A percentile compares a stretch with the other conserved stretches of the same genome.
Conservation (phyloP, 1,140 invertebrate species). For the Drosophila ananassae region DNA sequence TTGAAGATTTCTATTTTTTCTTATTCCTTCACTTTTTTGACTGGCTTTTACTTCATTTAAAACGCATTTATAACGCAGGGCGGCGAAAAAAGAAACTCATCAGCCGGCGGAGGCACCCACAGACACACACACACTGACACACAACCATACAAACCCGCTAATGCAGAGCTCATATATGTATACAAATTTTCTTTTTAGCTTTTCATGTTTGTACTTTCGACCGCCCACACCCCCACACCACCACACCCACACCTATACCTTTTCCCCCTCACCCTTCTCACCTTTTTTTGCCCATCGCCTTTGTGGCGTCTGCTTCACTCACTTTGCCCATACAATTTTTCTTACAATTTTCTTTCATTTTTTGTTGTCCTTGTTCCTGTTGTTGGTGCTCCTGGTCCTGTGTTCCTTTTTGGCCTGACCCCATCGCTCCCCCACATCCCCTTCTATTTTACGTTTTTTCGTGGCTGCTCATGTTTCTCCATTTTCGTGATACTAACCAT, state of each 20-base stretch:
- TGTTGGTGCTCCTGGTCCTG: conserved; percentile 52
- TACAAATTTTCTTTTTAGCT: conserved; percentile 82
- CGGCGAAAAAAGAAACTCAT: conserved; percentile 75
- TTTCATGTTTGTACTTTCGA: conserved; percentile 71
- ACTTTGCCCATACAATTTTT: conserved; percentile 76
- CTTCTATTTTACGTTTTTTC: conserved; percentile 16
- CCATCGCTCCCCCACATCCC: neutral
- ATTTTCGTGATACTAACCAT: conserved; percentile 27
- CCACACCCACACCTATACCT: neutral
- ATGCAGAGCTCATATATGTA: conserved; percentile 65
- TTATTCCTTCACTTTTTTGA: conserved; percentile 49
- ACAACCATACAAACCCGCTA: conserved; percentile 53
- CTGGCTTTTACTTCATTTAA: conserved; percentile 82
- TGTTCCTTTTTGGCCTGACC: conserved; percentile 16
- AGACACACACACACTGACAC: conserved; percentile 7
- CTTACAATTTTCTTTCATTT: conserved; percentile 71
- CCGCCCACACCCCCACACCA: neutral
- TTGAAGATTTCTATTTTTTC: conserved; percentile 22
- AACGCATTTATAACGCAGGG: conserved; percentile 77
- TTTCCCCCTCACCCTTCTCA: conserved; percentile 10
- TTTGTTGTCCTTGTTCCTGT: conserved; percentile 2
- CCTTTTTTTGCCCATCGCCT: conserved; percentile 42
- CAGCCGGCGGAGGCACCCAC: conserved; percentile 44
- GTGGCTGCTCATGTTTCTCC: conserved; percentile 49
- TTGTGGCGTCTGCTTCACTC: conserved; percentile 75